Base-by-base conservation (phyloP, 2,113 vertebrate species). In the Pygoscelis antarcticus region DNA sequence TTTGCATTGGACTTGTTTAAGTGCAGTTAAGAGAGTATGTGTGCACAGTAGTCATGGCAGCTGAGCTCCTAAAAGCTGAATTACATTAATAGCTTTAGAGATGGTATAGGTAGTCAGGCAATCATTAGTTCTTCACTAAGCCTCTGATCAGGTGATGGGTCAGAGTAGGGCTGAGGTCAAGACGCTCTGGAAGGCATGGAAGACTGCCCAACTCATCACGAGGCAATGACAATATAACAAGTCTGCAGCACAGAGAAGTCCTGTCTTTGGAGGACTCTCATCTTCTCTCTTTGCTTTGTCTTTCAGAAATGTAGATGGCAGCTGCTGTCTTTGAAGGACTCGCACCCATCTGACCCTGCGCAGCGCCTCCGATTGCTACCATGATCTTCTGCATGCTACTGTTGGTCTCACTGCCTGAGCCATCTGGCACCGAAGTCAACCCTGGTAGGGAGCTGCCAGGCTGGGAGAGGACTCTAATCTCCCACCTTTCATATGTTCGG, bases 341-440 rank as follows among this genome's bases (percentile, higher is more conserved):
- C 13, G 8, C 89, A 85, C 71, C 69, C 82, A 13, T 90, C 95
- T 87, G 98, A 98, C 97, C 98, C 96, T 78, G 97, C 10, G 6
- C 88, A 61, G 80, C 12, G 1, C 68, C 64, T 82, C 66, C 30
- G 81, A 78, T 83, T 96, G 98, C 98, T 98, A 99, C 97, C 98
- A 99, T 99, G 99, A 98, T 99, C 98, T 97, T 99, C 98, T 98
- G 99, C 98, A 96, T 99, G 98, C 98, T 99, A 93, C 98, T 99
- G 98, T 93, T 98, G 94, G 94, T 94, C 81, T 93, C 98, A 91
- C 97, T 99, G 95, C 98, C 98, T 52, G 95, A 98, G 86, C 96
- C 98, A 60, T 96, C 98, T 88, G 94, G 93, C 12, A 74, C 98
- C 14, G 98, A 99, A 98, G 98, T 99, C 90, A 99, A 99, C 96